Base-by-base conservation (phyloP, 2,888 invertebrate species). In the Drosophila longiperda region DNA sequence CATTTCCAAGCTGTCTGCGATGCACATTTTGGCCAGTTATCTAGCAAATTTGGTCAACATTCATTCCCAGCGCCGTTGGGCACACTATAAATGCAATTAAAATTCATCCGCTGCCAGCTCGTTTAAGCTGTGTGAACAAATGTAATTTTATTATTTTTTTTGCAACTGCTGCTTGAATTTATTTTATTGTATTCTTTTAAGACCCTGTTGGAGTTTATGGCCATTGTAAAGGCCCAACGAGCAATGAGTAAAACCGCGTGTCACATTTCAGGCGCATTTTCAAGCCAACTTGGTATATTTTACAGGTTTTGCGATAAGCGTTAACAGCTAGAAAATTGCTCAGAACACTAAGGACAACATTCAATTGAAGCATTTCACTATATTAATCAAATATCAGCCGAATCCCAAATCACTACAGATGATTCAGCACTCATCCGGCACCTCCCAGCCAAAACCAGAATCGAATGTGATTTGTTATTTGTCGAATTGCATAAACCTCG, bases 31-130 rank as follows among this genome's bases (percentile, higher is more conserved):
- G 15, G 20, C 20, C 45, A 20, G 20, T 45, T 45, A 45, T 45
- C 45, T 23, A 1, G 7, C 45, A 45, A 45, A 45, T 45, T 45
- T 15, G 45, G 45, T 23, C 45, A 23, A 45, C 45, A 45, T 45
- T 15, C 23, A 7, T 23, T 23, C 20, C 12, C 3, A 23, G 3
- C 54, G 17, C 36, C 26, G 38, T 38, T 65, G 33, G 29, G n/a
- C 63, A 23, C 33, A 36, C 71, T 20, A 32, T 17, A 59, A 72
- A 59, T 65, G 53, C 71, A 65, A 71, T 59, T 71, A 65, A 26
- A 42, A 49, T 53, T 42, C n/a, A n/a, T 36, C 34, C 3, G 11
- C 23, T 32, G n/a, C 40, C 42, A 33, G 38, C 20, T 20, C 42
- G 29, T 36, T 45, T 23, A 33, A 48, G 32, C 34, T 50, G 29